Percentiles rank a stretch among this genome's conserved stretches.
Conservation (phyloP, 2,888 invertebrate species). For the Drosophila algonquin region DNA sequence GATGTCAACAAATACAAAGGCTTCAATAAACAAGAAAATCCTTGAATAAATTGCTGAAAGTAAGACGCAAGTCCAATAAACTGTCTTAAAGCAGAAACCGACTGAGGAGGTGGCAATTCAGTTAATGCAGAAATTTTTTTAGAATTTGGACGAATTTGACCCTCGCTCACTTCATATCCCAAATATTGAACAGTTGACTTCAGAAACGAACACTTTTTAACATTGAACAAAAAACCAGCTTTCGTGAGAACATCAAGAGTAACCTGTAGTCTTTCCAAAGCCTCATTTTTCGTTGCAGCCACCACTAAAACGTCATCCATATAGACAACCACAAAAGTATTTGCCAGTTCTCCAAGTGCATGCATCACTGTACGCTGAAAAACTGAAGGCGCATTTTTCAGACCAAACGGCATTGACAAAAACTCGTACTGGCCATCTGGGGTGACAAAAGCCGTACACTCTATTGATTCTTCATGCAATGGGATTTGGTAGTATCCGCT, state of each 20-base stretch:
- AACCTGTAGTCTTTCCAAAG: conserved; percentile 22
- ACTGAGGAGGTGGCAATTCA: too few species aligned
- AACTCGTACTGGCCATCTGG: background rate
- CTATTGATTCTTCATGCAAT: conserved; percentile 8
- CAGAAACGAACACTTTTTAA: conserved; percentile 1
- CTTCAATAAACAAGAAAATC: conserved; percentile 12
- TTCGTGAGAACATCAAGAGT: conserved; percentile 19
- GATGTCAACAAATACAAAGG: conserved; percentile 12
- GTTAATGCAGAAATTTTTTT: too few species aligned
- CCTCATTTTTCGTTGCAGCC: conserved; percentile 18
- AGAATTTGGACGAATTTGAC: too few species aligned
- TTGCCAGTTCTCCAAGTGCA: conserved; percentile 1
- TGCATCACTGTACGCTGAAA: conserved; percentile 7
- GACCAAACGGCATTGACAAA: background rate
- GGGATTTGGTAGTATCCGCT: background rate
- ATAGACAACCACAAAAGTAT: background rate
- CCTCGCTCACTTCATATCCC: too few species aligned
- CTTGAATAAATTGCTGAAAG: conserved; percentile 5
- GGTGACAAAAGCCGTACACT: conserved; percentile 10
- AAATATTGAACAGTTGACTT: conserved; percentile 12
- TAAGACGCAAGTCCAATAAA: background rate
- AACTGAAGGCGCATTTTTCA: background rate
- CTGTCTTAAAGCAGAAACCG: too few species aligned
- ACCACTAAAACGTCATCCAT: conserved; percentile 16
- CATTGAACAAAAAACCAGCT: conserved; percentile 1